Evolutionary conservation across 1,140 invertebrate genomes (phyloP).

Genomic region (Batillaria attramentaria): DNA sequence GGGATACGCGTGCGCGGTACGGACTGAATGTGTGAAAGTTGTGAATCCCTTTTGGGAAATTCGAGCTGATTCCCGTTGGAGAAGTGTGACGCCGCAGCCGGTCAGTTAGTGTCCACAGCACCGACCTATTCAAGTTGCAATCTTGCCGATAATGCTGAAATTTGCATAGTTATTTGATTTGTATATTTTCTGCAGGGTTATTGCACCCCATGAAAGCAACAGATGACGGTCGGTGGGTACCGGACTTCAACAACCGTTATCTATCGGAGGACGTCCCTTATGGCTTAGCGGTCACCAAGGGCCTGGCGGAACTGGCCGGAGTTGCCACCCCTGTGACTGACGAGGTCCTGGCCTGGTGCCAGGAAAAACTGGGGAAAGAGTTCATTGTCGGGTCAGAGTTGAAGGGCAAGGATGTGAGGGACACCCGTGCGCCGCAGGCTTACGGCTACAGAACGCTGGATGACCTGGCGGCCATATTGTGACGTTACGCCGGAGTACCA

Average conservation of each 20-base stretch:
- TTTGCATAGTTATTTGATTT: no score
- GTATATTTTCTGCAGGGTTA: slow-evolving; percentile 16
- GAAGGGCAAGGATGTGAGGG: slow-evolving; percentile 50
- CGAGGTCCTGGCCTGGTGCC: slow-evolving; percentile 60
- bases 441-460: slow-evolving; percentile 56
- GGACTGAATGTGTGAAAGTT: no score
- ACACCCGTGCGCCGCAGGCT: slow-evolving; percentile 57
- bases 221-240: slow-evolving; percentile 41
- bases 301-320: slow-evolving; percentile 51
- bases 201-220: slow-evolving; percentile 53
- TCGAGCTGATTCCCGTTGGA: no score
- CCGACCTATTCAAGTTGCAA: no score
- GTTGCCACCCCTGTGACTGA: slow-evolving; percentile 50
- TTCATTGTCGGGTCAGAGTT: slow-evolving; percentile 59
- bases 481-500: no score
- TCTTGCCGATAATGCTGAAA: no score
- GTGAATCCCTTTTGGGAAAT: no score
- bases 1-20: no score
- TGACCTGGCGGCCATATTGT: slow-evolving; percentile 30
- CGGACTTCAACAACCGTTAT: slow-evolving; percentile 51
- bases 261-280: slow-evolving; percentile 58
- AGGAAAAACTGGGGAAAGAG: slow-evolving; percentile 58
- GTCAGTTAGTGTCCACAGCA: no score
- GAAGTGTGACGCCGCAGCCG: no score
- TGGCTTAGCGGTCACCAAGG: slow-evolving; percentile 56